These are phyloP conservation scores for Platanista minor DNA, from an alignment of 2,113 vertebrate species.

Conservation along the genomic window DNA sequence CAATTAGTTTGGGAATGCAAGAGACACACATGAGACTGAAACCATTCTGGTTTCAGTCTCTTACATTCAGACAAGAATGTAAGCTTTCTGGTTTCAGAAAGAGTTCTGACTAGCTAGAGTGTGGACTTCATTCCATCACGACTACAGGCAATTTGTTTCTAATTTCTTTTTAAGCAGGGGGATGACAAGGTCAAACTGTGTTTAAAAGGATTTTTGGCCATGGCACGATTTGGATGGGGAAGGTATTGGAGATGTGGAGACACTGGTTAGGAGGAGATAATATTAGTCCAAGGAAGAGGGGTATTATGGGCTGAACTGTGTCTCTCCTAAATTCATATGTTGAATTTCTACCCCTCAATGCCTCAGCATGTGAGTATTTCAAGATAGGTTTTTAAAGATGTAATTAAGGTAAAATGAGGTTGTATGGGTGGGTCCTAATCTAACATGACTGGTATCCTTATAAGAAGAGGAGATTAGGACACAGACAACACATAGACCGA, in stretches of 20 bases:
- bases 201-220: not conserved
- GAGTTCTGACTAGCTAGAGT: not conserved
- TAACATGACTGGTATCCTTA: not conserved
- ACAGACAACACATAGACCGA: not conserved
- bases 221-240: not conserved
- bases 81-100: not conserved
- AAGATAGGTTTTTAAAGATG: not conserved
- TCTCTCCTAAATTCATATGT: not conserved
- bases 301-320: not conserved
- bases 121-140: not conserved
- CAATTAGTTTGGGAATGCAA: not conserved
- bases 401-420: not conserved
- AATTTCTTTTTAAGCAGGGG: not conserved
- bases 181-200: not conserved
- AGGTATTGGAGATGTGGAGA: not conserved
- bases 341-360: not conserved
- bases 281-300: not conserved
- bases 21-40: not conserved
- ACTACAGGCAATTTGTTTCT: not conserved
- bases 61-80: too few species aligned
- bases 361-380: not conserved
- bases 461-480: not conserved
- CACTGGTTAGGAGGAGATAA: not conserved
- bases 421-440: not conserved
- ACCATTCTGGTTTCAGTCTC: not conserved